These are phyloP conservation scores for Orgyia antiqua DNA, from an alignment of 2,888 invertebrate genomes.

Conservation along the genomic window DNA sequence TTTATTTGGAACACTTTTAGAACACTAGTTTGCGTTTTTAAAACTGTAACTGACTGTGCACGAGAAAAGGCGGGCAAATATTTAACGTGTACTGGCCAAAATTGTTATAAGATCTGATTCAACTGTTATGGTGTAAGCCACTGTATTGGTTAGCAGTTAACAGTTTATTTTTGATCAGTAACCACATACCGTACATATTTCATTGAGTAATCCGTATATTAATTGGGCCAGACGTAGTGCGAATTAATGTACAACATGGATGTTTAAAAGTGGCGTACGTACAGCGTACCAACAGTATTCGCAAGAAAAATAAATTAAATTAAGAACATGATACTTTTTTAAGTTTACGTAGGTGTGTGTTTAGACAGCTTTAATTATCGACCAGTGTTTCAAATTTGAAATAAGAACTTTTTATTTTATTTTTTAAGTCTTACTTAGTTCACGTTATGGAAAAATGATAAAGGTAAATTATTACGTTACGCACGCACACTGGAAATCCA, in stretches of 20 bases:
- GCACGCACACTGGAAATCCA: no score
- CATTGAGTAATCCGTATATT: slow-evolving; percentile 25
- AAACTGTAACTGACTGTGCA: slow-evolving; percentile 10
- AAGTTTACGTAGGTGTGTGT: no score
- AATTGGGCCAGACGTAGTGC: slow-evolving; percentile 15
- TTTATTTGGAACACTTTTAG: no score
- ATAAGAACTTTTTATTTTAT: no score
- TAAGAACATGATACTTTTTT: no score
- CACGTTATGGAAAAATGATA: no score
- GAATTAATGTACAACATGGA: slow-evolving; percentile 21
- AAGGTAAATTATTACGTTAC: no score
- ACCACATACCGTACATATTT: slow-evolving; percentile 45
- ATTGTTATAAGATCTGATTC: slow-evolving; percentile 41
- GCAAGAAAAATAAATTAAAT: slow-evolving; percentile 1
- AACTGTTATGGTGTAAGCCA: slow-evolving; percentile 60
- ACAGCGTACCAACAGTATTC: no score
- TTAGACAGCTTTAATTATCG: no score
- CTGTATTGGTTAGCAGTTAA: slow-evolving; percentile 32
- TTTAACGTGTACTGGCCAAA: slow-evolving; percentile 33
- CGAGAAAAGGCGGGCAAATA: slow-evolving; percentile 46
- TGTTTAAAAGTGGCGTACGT: slow-evolving; percentile 2
- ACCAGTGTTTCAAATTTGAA: no score
- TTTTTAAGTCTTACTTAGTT: no score
- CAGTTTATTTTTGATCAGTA: slow-evolving; percentile 63
- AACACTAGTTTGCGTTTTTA: slow-evolving; percentile 4